phyloP scores from a whole-genome alignment of 2,888 invertebrate genomes.

The Drosophila anomelani region DNA sequence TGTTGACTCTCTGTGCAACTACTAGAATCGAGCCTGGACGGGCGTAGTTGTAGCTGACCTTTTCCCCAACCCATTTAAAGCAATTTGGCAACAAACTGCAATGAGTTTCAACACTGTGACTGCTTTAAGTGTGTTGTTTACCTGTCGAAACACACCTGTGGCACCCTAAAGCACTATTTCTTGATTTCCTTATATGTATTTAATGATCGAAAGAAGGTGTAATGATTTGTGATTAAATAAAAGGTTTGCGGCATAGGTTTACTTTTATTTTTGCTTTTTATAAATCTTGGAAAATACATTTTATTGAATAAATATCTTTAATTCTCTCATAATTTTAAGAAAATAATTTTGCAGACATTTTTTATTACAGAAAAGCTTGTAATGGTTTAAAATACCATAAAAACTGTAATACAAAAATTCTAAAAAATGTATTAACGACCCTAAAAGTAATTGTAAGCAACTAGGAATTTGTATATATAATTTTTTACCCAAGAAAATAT shows the following conservation, averaged over 20 bases:
- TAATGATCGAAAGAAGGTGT: background rate
- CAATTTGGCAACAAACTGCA: slow-evolving; percentile 82
- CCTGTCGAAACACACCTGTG: slow-evolving; percentile 16
- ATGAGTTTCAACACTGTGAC: slow-evolving; percentile 46
- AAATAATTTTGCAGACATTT: background rate
- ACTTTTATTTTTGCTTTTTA: background rate
- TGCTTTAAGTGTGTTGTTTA: slow-evolving; percentile 79
- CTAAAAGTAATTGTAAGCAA: no score
- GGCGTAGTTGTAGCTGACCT: slow-evolving; percentile 75
- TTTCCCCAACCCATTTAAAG: slow-evolving; percentile 84
- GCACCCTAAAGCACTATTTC: slow-evolving; percentile 11
- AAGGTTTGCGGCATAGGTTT: background rate
- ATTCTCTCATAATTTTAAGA: rapidly evolving
- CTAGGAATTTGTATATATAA: background rate
- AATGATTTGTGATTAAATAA: background rate
- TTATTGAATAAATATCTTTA: background rate
- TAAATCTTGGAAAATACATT: background rate
- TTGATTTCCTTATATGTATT: slow-evolving; percentile 2
- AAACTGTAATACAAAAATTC: background rate
- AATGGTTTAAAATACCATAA: background rate
- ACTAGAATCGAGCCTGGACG: slow-evolving; percentile 52
- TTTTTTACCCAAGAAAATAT: background rate
- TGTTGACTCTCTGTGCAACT: slow-evolving; percentile 30
- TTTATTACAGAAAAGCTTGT: background rate
- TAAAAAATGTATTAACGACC: no score